Evolutionary conservation across 2,888 invertebrate species (phyloP).

Genomic region (Dione vanillae): DNA sequence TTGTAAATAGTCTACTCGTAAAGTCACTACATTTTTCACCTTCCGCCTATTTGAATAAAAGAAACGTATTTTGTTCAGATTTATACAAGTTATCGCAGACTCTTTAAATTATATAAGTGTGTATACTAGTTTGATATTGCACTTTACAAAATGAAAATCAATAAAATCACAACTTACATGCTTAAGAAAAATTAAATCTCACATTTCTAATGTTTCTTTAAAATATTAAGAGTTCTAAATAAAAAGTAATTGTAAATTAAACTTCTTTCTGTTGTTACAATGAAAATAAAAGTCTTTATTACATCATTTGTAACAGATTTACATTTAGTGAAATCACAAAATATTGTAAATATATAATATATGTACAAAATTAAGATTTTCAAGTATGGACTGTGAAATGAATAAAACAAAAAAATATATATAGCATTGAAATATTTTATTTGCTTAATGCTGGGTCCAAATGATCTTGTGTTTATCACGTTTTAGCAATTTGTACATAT

Average conservation of each 20-base stretch:
- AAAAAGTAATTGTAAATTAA: not conserved
- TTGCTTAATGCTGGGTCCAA: conserved; percentile 38
- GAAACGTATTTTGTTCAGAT: too few relatives aligned
- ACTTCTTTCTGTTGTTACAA: not conserved
- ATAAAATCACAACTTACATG: too few relatives aligned
- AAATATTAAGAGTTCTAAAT: too few relatives aligned
- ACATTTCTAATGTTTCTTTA: too few relatives aligned
- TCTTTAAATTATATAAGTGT: too few relatives aligned
- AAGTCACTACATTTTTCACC: not conserved
- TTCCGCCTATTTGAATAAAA: not conserved
- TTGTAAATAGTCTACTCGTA: not conserved
- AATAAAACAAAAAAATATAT: conserved; percentile 17
- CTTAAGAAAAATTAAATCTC: too few relatives aligned
- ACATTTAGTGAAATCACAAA: not conserved
- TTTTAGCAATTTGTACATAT: conserved; percentile 42
- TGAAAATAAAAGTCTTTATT: not conserved
- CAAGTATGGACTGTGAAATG: not conserved
- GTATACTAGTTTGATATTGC: too few relatives aligned
- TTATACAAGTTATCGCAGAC: too few relatives aligned
- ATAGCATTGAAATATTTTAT: conserved; percentile 12
- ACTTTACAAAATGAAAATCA: too few relatives aligned
- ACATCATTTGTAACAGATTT: not conserved
- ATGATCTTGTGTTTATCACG: conserved; percentile 35
- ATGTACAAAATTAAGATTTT: not conserved
- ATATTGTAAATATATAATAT: conserved; percentile 7